A percentile compares a stretch with the other conserved stretches of the same genome.
phyloP scores from a whole-genome alignment of 1,140 invertebrate genomes.

The Coptotermes formosanus region DNA sequence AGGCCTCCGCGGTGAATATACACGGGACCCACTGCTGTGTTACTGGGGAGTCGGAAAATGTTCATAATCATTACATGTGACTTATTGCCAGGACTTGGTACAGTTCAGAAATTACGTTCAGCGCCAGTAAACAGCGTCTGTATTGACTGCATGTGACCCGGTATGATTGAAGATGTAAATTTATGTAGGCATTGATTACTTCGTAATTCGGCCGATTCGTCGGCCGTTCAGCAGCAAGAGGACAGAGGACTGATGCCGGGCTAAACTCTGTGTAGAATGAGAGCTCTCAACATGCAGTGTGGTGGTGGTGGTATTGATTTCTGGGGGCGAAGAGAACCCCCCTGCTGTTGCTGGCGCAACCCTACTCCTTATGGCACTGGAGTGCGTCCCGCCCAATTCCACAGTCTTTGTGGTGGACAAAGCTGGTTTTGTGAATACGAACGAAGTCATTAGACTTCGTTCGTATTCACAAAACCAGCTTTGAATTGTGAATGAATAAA shows the following conservation, averaged over 20 bases:
- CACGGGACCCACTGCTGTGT: too few relatives aligned
- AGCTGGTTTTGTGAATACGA: too few relatives aligned
- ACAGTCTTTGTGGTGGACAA: background rate
- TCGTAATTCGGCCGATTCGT: background rate
- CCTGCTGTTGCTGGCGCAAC: background rate
- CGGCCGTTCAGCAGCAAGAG: background rate
- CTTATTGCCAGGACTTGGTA: too few relatives aligned
- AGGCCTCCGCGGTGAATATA: too few relatives aligned
- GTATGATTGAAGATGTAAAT: background rate
- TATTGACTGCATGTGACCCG: too few relatives aligned
- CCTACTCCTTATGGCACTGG: background rate
- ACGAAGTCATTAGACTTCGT: too few relatives aligned
- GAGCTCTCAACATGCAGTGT: background rate
- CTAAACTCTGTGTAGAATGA: background rate
- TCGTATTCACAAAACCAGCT: background rate
- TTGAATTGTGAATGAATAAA: too few relatives aligned
- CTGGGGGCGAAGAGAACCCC: background rate
- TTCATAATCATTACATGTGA: too few relatives aligned
- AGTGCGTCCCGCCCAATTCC: background rate
- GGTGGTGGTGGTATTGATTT: constrained; percentile 15
- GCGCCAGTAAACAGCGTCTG: too few relatives aligned
- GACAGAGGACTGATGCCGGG: background rate
- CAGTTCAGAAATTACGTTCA: too few relatives aligned
- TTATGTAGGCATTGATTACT: background rate
- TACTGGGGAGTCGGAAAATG: too few relatives aligned